A percentile compares a stretch with the other conserved stretches of the same genome.
These are phyloP conservation scores for Diloba caeruleocephala DNA, from an alignment of 2,888 invertebrate genomes.

Conservation along the genomic window DNA sequence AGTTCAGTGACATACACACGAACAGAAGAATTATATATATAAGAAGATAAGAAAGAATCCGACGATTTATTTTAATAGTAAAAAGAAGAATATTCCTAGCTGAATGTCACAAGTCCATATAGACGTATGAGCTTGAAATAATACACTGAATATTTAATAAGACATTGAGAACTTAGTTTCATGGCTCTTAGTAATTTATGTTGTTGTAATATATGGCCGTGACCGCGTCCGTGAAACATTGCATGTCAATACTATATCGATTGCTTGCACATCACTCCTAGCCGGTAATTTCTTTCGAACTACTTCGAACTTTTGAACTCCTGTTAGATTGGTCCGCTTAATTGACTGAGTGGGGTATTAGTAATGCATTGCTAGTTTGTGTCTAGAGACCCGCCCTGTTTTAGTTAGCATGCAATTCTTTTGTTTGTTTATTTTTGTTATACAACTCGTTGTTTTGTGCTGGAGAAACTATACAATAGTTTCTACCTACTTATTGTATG, in stretches of 20 bases:
- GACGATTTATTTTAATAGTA: too few species aligned
- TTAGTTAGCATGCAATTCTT: constrained; percentile 40
- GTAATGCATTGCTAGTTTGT: constrained; percentile 27
- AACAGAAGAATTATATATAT: too few species aligned
- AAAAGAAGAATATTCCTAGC: neutral
- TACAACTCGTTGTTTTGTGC: neutral
- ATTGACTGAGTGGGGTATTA: constrained; percentile 25
- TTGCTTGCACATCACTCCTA: constrained; percentile 38
- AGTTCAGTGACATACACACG: too few species aligned
- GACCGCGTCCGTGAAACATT: constrained; percentile 50
- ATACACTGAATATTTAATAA: constrained; percentile 47
- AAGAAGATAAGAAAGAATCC: too few species aligned
- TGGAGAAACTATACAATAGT: too few species aligned
- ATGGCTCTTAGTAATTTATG: constrained; percentile 46
- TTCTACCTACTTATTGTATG: too few species aligned
- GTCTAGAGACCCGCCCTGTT: constrained; percentile 25
- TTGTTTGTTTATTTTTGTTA: constrained; percentile 14
- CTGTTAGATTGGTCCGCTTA: constrained; percentile 25
- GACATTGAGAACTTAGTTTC: constrained; percentile 47
- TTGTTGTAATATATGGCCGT: constrained; percentile 33
- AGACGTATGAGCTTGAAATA: constrained; percentile 31
- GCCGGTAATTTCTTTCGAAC: constrained; percentile 8
- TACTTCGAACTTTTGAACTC: constrained; percentile 19
- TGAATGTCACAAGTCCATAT: constrained; percentile 27
- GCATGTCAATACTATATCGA: constrained; percentile 52